These are phyloP conservation scores for Chydorus sphaericus DNA, from an alignment of 2,888 invertebrate genomes.

Conservation along the genomic window DNA sequence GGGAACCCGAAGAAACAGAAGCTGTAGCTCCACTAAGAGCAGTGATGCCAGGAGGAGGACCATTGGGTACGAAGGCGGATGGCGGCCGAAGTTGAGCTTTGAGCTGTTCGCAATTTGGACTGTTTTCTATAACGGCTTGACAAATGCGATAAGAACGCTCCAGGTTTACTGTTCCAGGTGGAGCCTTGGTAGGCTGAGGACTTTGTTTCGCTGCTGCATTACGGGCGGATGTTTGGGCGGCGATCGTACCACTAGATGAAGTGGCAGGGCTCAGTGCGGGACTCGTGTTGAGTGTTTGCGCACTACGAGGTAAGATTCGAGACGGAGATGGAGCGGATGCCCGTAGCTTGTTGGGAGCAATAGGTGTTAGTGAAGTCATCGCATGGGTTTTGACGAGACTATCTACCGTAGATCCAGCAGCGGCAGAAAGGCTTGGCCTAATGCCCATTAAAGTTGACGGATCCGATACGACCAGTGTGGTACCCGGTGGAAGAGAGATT, in stretches of 20 bases:
- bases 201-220: background rate
- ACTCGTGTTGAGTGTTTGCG: background rate
- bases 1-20: background rate
- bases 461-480: constrained; percentile 12
- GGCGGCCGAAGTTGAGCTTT: constrained; percentile 73
- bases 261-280: background rate
- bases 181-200: constrained; percentile 33
- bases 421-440: background rate
- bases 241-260: background rate
- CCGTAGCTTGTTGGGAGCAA: constrained; percentile 7
- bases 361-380: background rate
- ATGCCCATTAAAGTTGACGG: constrained; percentile 2
- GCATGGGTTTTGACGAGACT: background rate
- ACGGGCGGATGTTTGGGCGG: background rate
- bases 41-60: constrained; percentile 17
- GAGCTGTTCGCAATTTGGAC: constrained; percentile 74
- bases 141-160: constrained; percentile 86
- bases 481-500: constrained; percentile 11
- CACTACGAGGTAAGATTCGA: constrained; percentile 9
- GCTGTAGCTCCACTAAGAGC: constrained; percentile 19
- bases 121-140: constrained; percentile 68
- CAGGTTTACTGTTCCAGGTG: constrained; percentile 79
- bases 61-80: constrained; percentile 41
- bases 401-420: too few species aligned
- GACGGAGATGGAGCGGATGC: background rate